Conservation (phyloP, 30 jellyfish, hydroid and myxozoan genomes). For the Haliclystus octoradiatus region DNA sequence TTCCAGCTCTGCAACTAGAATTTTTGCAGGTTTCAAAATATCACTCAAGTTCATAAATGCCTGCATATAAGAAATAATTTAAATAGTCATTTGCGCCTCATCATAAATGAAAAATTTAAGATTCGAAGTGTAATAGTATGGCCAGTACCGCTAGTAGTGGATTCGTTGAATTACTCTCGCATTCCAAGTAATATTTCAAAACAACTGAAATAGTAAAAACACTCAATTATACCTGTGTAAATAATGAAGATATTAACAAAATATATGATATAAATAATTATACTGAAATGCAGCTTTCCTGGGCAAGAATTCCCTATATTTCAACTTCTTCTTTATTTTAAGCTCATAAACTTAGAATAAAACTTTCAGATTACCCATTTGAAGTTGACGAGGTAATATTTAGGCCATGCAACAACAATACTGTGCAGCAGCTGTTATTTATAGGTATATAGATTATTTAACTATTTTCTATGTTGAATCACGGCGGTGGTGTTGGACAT, state of each 20-base stretch:
- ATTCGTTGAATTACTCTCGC: constrained; percentile 40
- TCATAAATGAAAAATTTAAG: not conserved
- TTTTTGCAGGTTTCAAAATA: not conserved
- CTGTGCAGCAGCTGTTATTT: too few relatives aligned
- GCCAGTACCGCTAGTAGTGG: constrained; percentile 52
- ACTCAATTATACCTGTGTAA: not conserved
- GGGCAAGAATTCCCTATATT: too few relatives aligned
- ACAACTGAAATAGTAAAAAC: constrained; percentile 17
- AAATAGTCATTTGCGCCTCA: too few relatives aligned
- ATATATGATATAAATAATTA: not conserved
- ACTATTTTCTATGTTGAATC: too few relatives aligned
- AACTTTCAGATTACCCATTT: too few relatives aligned
- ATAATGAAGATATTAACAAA: not conserved
- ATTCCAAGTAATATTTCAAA: constrained; percentile 40
- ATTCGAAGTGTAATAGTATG: not conserved
- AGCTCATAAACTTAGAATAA: too few relatives aligned
- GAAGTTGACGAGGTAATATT: too few relatives aligned
- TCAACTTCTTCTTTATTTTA: too few relatives aligned
- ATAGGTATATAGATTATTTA: too few relatives aligned
- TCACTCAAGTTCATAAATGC: not conserved
- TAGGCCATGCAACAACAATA: too few relatives aligned
- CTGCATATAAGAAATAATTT: constrained; percentile 8
- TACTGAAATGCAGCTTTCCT: too few relatives aligned
- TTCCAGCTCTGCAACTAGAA: constrained; percentile 3
- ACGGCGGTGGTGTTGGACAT: too few relatives aligned